phyloP scores from a whole-genome alignment of 2,113 vertebrate species.

The Brevimyrus niger region DNA sequence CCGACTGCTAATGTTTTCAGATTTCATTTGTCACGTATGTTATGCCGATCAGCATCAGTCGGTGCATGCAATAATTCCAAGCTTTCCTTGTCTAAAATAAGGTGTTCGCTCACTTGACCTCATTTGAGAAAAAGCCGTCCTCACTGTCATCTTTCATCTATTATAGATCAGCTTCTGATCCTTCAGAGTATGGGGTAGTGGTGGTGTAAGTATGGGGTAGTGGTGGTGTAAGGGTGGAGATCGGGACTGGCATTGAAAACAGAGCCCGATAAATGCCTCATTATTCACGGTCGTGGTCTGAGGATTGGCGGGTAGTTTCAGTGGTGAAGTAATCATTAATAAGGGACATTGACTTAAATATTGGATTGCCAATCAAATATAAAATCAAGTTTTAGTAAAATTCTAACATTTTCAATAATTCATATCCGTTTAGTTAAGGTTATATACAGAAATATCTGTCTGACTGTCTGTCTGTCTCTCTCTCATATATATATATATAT shows the following conservation, averaged over 20 bases:
- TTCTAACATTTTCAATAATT: background rate
- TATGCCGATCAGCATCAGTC: background rate
- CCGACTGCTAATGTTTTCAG: background rate
- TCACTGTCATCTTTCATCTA: background rate
- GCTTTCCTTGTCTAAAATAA: background rate
- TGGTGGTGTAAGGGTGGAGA: background rate
- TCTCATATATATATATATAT: too few species aligned
- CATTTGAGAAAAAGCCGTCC: background rate
- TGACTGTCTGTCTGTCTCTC: too few species aligned
- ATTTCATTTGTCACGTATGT: background rate
- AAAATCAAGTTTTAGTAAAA: background rate
- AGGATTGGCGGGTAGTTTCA: background rate
- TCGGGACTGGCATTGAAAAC: background rate
- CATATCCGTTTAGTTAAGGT: background rate
- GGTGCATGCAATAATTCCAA: background rate
- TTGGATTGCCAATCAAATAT: background rate
- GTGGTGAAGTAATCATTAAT: background rate
- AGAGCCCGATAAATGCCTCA: background rate
- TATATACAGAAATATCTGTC: background rate
- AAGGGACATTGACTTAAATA: background rate
- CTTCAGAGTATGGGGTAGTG: background rate
- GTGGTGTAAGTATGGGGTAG: background rate
- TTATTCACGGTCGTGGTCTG: background rate
- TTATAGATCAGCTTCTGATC: background rate
- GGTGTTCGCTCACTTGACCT: background rate